Conservation (phyloP, 2,888 invertebrate species). For the Myathropa florea region DNA sequence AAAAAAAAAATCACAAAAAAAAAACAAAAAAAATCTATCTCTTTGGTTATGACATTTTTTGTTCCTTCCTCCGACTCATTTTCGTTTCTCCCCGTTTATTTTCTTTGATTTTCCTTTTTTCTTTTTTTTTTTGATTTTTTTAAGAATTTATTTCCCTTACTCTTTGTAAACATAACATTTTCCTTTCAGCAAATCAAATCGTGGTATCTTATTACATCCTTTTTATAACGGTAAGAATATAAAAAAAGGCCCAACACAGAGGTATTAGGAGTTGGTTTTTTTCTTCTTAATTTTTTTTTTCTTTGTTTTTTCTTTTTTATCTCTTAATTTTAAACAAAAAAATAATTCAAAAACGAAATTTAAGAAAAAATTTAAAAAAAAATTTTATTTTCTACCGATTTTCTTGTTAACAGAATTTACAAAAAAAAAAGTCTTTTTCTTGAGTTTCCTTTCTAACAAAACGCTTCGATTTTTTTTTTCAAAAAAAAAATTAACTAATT, state of each 20-base stretch:
- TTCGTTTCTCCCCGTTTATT: slow-evolving; percentile 1
- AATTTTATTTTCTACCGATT: neutral
- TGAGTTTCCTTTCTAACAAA: neutral
- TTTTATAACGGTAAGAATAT: slow-evolving; percentile 83
- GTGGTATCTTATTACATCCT: slow-evolving; percentile 83
- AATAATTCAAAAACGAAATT: neutral
- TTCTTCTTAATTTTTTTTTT: slow-evolving; percentile 12
- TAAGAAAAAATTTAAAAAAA: neutral
- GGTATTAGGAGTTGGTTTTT: slow-evolving; percentile 62
- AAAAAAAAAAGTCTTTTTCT: neutral
- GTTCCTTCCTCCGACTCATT: neutral
- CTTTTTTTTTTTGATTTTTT: slow-evolving; percentile 22
- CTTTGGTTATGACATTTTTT: neutral
- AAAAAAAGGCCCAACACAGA: slow-evolving; percentile 38
- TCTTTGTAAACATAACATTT: slow-evolving; percentile 60
- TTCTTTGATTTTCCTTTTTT: slow-evolving; percentile 7
- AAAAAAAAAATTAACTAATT: no score
- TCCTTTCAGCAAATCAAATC: slow-evolving; percentile 80
- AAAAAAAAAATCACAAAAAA: neutral
- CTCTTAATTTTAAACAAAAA: neutral
- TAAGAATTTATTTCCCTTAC: slow-evolving; percentile 33
- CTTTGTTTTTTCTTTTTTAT: neutral
- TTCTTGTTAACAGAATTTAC: neutral
- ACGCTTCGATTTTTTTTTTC: no score
- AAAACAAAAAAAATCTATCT: neutral